phyloP scores from a whole-genome alignment of 2,113 vertebrate genomes.

The Romanogobio albipinnatus region DNA sequence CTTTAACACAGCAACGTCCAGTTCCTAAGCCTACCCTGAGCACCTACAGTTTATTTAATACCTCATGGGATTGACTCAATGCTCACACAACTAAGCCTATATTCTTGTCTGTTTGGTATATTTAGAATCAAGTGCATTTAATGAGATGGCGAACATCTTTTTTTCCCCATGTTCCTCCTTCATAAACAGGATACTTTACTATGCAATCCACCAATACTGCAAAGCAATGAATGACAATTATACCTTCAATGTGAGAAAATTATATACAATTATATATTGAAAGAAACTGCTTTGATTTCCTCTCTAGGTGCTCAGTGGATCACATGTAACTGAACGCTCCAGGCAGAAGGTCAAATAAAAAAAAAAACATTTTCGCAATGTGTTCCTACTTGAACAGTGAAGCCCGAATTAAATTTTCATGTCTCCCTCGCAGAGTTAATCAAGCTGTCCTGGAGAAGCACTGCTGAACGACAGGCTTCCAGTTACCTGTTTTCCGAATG shows the following conservation, averaged over 20 bases:
- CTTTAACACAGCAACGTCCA: conserved; percentile 57
- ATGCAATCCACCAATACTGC: neutral
- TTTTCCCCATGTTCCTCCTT: neutral
- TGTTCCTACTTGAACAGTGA: conserved; percentile 36
- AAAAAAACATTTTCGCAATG: neutral
- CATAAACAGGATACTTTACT: neutral
- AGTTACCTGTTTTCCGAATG: conserved; percentile 49
- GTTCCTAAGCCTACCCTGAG: conserved; percentile 45
- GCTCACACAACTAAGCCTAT: conserved; percentile 17
- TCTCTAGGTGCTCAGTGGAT: conserved; percentile 36
- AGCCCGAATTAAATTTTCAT: conserved; percentile 42
- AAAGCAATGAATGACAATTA: neutral
- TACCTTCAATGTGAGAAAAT: neutral
- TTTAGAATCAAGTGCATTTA: conserved; percentile 1
- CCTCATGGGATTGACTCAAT: conserved; percentile 8
- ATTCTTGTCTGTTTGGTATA: neutral
- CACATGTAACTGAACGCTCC: neutral
- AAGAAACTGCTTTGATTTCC: conserved; percentile 65
- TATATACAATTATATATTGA: conserved; percentile 1
- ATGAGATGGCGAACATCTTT: neutral
- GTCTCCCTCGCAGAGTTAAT: conserved; percentile 40
- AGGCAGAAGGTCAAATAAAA: neutral
- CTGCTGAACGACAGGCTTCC: neutral
- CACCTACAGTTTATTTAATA: conserved; percentile 32
- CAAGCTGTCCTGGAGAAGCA: conserved; percentile 26